phyloP scores from a whole-genome alignment of 2,888 invertebrate genomes.

The Caenorhabditis becei region DNA sequence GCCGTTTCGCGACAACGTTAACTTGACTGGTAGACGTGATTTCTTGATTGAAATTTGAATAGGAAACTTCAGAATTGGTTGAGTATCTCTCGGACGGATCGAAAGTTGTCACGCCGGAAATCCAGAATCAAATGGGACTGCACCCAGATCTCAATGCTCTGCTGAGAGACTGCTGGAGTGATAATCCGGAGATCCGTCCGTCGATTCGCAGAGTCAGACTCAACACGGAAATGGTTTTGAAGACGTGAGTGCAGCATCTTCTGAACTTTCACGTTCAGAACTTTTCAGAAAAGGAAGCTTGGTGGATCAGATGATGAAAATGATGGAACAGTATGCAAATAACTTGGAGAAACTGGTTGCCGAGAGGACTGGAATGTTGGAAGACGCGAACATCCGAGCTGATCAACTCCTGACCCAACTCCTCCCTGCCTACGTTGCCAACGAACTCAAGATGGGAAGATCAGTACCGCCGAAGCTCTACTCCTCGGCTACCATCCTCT shows the following conservation, averaged over 20 bases:
- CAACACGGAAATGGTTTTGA: constrained; percentile 80
- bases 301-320: constrained; percentile 80
- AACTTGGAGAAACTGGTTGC: constrained; percentile 80
- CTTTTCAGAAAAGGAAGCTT: constrained; percentile 70
- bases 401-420: constrained; percentile 79
- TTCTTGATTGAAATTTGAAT: background rate
- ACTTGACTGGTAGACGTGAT: constrained; percentile 61
- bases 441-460: constrained; percentile 78
- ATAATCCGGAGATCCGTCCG: constrained; percentile 80
- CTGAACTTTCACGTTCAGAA: background rate
- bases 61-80: constrained; percentile 69
- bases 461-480: constrained; percentile 78
- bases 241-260: constrained; percentile 63
- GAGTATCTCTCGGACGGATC: constrained; percentile 74
- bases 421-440: constrained; percentile 78
- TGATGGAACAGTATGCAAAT: constrained; percentile 79
- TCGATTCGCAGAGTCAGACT: constrained; percentile 78
- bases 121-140: constrained; percentile 76
- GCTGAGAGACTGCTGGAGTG: constrained; percentile 78
- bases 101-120: constrained; percentile 73
- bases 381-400: constrained; percentile 80
- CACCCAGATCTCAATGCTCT: constrained; percentile 77
- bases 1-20: constrained; percentile 70
- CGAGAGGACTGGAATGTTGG: constrained; percentile 81
- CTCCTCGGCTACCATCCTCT: constrained; percentile 76